Evolutionary conservation across 2,113 vertebrate species (phyloP).

Genomic region (Abramis brama): DNA sequence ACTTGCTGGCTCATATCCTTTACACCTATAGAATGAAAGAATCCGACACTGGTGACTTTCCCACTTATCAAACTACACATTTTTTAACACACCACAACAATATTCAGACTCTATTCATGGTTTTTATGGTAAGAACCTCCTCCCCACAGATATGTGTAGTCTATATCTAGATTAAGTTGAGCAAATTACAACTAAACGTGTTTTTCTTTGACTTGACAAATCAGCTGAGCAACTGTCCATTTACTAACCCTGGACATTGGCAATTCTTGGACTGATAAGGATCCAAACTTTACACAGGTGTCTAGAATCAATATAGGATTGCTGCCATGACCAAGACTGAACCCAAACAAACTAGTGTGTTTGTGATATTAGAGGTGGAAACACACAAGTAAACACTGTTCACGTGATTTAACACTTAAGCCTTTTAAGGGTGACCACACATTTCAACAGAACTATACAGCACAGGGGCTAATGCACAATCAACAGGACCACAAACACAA

Average conservation of each 20-base stretch:
- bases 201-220: neutral
- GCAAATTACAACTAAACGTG: neutral
- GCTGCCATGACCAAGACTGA: conserved; percentile 37
- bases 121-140: neutral
- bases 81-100: neutral
- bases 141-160: neutral
- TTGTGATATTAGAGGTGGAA: conserved; percentile 30
- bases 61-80: neutral
- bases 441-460: conserved; percentile 51
- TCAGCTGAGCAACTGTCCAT: neutral
- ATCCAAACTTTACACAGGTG: conserved; percentile 59
- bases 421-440: conserved; percentile 40
- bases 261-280: neutral
- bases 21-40: conserved; percentile 66
- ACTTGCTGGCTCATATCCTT: conserved; percentile 31
- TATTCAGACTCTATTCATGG: neutral
- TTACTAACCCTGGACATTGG: conserved; percentile 1
- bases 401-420: conserved; percentile 55
- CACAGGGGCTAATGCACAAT: conserved; percentile 20
- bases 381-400: conserved; percentile 41
- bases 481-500: conserved; percentile 52
- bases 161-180: neutral
- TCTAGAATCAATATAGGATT: conserved; percentile 65
- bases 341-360: conserved; percentile 58
- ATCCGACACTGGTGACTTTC: conserved; percentile 38